Conservation (phyloP, 1,140 invertebrate genomes). For the Brachionus paranguensis region DNA sequence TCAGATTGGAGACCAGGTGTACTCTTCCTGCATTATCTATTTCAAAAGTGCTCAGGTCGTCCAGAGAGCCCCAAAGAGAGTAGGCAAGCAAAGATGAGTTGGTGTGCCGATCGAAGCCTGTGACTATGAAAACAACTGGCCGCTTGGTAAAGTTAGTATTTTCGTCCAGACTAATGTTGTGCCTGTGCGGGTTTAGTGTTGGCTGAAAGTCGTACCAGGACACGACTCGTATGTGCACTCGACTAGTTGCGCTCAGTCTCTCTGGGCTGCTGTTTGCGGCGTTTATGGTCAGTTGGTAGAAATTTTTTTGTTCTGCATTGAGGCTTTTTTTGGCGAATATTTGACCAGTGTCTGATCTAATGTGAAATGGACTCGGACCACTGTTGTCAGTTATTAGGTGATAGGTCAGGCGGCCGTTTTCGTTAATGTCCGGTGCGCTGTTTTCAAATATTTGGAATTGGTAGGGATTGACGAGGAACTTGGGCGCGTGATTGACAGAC, state of each 20-base stretch:
- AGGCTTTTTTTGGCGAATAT: slow-evolving; percentile 28
- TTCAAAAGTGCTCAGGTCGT: slow-evolving; percentile 34
- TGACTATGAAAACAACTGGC: background rate
- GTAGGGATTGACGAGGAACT: background rate
- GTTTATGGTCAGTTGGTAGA: background rate
- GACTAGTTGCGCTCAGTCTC: background rate
- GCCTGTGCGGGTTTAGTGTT: background rate
- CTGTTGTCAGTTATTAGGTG: background rate
- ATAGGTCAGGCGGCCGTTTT: background rate
- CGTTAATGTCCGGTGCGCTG: background rate
- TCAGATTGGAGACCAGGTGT: background rate
- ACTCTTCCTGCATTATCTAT: background rate
- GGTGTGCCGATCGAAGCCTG: background rate
- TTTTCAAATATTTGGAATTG: slow-evolving; percentile 7
- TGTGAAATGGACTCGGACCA: background rate
- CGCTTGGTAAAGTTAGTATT: slow-evolving; percentile 11
- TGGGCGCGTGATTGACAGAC: background rate
- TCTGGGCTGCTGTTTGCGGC: background rate
- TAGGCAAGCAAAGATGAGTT: background rate
- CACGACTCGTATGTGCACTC: background rate
- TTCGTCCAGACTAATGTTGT: slow-evolving; percentile 3
- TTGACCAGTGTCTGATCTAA: slow-evolving; percentile 36
- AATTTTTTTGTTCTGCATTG: background rate
- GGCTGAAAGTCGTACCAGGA: background rate
- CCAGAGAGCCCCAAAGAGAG: slow-evolving; percentile 9